These are phyloP conservation scores for Craniophora ligustri DNA, from an alignment of 2,888 invertebrate species.

Conservation along the genomic window DNA sequence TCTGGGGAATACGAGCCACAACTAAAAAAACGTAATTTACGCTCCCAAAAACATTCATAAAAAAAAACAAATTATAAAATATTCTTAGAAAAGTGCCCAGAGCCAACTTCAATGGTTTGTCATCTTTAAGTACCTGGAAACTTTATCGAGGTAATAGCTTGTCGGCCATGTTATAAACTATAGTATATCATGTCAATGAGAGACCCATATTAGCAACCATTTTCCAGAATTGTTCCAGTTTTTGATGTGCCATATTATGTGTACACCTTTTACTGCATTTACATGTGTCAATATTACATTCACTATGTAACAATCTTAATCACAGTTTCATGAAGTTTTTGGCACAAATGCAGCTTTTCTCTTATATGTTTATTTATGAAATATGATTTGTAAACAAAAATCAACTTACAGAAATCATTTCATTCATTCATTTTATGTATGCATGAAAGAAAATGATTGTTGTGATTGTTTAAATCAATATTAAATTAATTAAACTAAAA, in stretches of 20 bases:
- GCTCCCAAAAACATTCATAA: not conserved
- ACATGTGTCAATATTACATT: too few species aligned
- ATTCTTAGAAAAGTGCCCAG: too few species aligned
- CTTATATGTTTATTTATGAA: not conserved
- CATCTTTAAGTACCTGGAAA: too few species aligned
- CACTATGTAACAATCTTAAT: not conserved
- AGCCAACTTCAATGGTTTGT: too few species aligned
- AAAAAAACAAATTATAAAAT: not conserved
- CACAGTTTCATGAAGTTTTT: not conserved
- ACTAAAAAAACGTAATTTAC: slow-evolving; percentile 43
- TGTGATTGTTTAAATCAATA: slow-evolving; percentile 21
- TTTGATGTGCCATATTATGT: too few species aligned
- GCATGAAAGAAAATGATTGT: slow-evolving; percentile 33
- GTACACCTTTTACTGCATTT: too few species aligned
- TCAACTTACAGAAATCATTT: slow-evolving; percentile 30
- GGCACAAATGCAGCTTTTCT: not conserved
- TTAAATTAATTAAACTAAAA: slow-evolving; percentile 6
- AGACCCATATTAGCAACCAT: too few species aligned
- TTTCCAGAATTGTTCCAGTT: too few species aligned
- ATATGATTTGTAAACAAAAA: slow-evolving; percentile 5
- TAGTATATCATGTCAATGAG: too few species aligned
- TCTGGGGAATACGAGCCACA: slow-evolving; percentile 69
- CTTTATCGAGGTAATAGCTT: too few species aligned
- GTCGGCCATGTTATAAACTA: too few species aligned
- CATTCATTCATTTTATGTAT: slow-evolving; percentile 23